Evolutionary conservation across 2,113 vertebrate species (phyloP), one percentile per base, ranked within the genome.

Genomic region (Strix aluco): DNA sequence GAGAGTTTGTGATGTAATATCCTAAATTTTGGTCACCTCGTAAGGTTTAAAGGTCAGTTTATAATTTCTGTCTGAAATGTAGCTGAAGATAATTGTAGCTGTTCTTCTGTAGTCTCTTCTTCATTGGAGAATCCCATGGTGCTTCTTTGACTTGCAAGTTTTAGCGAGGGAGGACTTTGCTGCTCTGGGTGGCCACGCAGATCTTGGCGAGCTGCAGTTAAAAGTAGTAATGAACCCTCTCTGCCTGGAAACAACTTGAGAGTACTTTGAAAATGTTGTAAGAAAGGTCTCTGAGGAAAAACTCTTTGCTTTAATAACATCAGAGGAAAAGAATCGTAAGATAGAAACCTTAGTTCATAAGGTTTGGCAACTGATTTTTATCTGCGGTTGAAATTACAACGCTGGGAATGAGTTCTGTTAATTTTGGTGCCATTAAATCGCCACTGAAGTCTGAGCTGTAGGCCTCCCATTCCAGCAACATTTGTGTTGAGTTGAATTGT

Each of bases 401-500:
- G 4, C 15, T 27, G 5, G 63, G 38, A 58, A 3, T 55, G 62
- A n/a, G 13, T 65, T 88, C 32, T 62, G 20, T 65, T 73, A 9
- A 22, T 70, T 22, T 29, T 15, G 21, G 32, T 73, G 38, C 25
- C 29, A 5, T 42, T 62, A 55, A 67, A 5, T 81, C 3, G 3
- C 27, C 70, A 4, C 4, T 46, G 32, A 42, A 83, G 15, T 46
- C 26, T 70, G 51, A 54, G 38, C 42, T 61, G 14, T 13, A 8
- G 26, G 11, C 25, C 17, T 82, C 17, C 23, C 3, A 1, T 55
- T 70, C 59, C n/a, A 30, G 2, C 44, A 29, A 4, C 4, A 0
- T 23, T 85, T 1, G 1, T 1, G 8, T 13, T 58, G 12, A 51
- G 13, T 30, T 54, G 49, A 47, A 29, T 61, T 44, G 20, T 10